Conservation (phyloP, 2,797 vertebrate genomes). For the Anabas testudineus region DNA sequence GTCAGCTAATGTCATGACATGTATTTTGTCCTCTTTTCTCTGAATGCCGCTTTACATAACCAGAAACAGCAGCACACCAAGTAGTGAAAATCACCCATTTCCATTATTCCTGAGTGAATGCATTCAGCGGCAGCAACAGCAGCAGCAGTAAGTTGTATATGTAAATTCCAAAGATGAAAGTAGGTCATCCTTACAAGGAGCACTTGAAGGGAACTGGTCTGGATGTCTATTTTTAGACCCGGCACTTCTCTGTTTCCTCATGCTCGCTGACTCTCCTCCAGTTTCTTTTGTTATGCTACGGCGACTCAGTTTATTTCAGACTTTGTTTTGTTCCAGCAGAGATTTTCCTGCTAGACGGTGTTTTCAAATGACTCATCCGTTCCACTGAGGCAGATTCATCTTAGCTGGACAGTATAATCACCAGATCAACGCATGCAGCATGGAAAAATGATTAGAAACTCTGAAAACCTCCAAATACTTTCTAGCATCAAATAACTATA, state of each 20-base stretch:
- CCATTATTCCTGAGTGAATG: neutral
- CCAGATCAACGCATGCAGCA: neutral
- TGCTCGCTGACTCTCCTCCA: conserved; percentile 32
- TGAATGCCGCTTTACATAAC: too few species aligned
- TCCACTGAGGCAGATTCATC: conserved; percentile 22
- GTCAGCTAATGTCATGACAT: neutral
- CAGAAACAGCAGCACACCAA: neutral
- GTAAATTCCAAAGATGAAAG: conserved; percentile 15
- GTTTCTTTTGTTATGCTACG: conserved; percentile 21
- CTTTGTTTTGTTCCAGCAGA: conserved; percentile 29
- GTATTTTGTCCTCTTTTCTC: neutral
- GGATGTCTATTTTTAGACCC: conserved; percentile 56
- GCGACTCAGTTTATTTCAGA: conserved; percentile 5
- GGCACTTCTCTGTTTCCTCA: conserved; percentile 9
- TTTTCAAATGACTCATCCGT: conserved; percentile 27
- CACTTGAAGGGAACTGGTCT: conserved; percentile 48
- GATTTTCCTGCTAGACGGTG: conserved; percentile 15
- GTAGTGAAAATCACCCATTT: neutral
- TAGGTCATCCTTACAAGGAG: conserved; percentile 45
- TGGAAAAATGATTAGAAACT: neutral
- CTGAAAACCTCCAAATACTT: neutral
- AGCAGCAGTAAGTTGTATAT: neutral
- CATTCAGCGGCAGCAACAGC: neutral
- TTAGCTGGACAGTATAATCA: neutral
- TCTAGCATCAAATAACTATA: neutral